Evolutionary conservation across 2,113 vertebrate genomes (phyloP), one percentile per base, ranked within the genome.

Genomic region (Canis aureus): DNA sequence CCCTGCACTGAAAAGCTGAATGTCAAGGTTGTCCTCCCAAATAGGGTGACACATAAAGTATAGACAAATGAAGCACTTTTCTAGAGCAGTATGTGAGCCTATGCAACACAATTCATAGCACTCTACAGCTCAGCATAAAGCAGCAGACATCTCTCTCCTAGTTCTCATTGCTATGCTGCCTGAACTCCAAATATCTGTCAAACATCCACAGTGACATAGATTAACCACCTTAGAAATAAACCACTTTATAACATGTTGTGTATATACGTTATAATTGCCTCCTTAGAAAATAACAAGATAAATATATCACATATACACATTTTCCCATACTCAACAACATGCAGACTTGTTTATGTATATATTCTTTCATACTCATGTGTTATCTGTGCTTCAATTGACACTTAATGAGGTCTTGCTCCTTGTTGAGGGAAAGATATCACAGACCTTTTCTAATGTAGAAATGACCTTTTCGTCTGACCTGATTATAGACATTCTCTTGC

Each of bases 391-490:
- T 94, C 82, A 94, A 51, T 91, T 82, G 97, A 89, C 89, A 92
- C 93, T 98, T 95, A 81, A 73, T 43, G 66, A 17, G 95, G 96
- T 97, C 97, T 94, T 97, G 85, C 91, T 94, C 97, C 97, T 97
- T 97, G 74, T 97, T 97, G 91, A 97, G 76, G 32, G 64, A 89
- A 89, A 96, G 97, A 97, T 97, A 96, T 32, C 73, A 83, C 8
- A 96, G 82, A 76, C 89, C 78, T 89, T 96, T 91, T 59, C 76
- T 60, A 62, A 96, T 66, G 89, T 88, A 96, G 74, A 69, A 80
- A 78, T 74, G 78, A 94, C 78, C 79, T 78, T 97, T 96, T 66
- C 62, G 83, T 97, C 94, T 96, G 94, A 94, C 57, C 95, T 84
- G 82, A 95, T 89, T 91, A 94, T 35, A 96, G 95, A 93, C 62